A percentile compares a stretch with the other conserved stretches of the same genome.
Conservation (phyloP, 1,140 invertebrate genomes). For the Drosophila kohkoa region DNA sequence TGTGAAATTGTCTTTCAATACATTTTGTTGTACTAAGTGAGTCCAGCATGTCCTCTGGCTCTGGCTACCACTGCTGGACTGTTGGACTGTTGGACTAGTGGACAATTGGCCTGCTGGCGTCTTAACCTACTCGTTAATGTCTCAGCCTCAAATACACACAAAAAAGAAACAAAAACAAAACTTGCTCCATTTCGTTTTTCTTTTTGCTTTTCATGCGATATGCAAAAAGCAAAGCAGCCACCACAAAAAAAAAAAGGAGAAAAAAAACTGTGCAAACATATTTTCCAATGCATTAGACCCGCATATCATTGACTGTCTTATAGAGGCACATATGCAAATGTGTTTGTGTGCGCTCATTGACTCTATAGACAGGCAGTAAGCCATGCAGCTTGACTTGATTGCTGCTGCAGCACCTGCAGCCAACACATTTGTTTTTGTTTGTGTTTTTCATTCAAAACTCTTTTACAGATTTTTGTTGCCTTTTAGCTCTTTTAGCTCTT, state of each 20-base stretch:
- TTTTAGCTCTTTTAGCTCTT: neutral
- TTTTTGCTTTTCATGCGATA: constrained; percentile 63
- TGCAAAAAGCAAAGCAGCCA: constrained; percentile 54
- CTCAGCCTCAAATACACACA: neutral
- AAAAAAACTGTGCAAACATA: constrained; percentile 55
- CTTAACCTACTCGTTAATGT: constrained; percentile 2
- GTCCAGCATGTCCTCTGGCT: constrained; percentile 39
- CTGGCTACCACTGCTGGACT: constrained; percentile 10
- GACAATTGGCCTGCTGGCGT: constrained; percentile 26
- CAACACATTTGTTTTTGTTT: constrained; percentile 54
- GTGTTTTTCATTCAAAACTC: constrained; percentile 59
- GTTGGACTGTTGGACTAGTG: neutral
- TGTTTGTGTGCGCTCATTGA: constrained; percentile 40
- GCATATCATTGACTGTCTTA: constrained; percentile 68
- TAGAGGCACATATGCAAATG: constrained; percentile 22
- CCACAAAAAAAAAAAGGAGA: too few species aligned
- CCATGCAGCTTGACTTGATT: constrained; percentile 43
- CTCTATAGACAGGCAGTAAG: constrained; percentile 25
- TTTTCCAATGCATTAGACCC: constrained; percentile 72
- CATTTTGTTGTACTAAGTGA: constrained; percentile 62
- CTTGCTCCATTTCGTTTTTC: constrained; percentile 73
- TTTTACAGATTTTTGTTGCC: constrained; percentile 25
- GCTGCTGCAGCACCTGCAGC: constrained; percentile 62
- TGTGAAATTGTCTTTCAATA: constrained; percentile 76
- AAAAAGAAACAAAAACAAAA: constrained; percentile 46